Evolutionary conservation across 2,797 vertebrate genomes (phyloP).

Genomic region (Gila robusta): DNA sequence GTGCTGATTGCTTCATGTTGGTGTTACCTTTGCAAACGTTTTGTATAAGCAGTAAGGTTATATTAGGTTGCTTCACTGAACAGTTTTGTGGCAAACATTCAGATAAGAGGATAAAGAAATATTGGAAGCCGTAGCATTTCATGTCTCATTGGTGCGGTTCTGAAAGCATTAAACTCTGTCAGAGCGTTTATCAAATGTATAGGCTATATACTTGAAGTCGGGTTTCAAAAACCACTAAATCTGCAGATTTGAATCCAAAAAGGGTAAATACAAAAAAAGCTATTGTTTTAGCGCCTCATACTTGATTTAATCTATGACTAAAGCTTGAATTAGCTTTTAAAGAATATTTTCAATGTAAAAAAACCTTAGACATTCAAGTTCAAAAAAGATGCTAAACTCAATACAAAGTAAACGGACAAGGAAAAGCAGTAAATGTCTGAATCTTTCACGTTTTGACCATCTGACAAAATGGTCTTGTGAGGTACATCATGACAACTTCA

Average conservation of each 20-base stretch:
- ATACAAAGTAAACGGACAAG: not conserved
- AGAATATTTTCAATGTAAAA: slow-evolving; percentile 1
- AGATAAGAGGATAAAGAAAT: slow-evolving; percentile 31
- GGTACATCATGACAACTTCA: slow-evolving; percentile 38
- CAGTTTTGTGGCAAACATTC: slow-evolving; percentile 29
- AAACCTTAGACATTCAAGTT: not conserved
- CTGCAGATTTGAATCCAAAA: slow-evolving; percentile 23
- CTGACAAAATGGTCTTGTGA: not conserved
- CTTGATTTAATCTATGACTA: not conserved
- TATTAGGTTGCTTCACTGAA: slow-evolving; percentile 70
- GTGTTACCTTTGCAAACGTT: slow-evolving; percentile 54
- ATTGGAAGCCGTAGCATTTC: slow-evolving; percentile 4
- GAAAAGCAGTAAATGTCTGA: not conserved
- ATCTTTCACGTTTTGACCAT: not conserved
- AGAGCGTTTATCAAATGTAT: slow-evolving; percentile 9
- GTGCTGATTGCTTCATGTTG: slow-evolving; percentile 70
- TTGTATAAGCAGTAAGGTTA: slow-evolving; percentile 57
- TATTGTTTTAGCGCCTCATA: slow-evolving; percentile 19
- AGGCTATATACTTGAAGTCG: slow-evolving; percentile 17
- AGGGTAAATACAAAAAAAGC: slow-evolving; percentile 23
- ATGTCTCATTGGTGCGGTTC: not conserved
- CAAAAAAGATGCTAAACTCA: not conserved
- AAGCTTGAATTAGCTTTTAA: not conserved
- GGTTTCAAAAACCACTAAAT: not conserved
- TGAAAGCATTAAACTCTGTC: slow-evolving; percentile 23